Percentiles rank a stretch among this genome's conserved stretches.
Conservation (phyloP, 2,113 vertebrate species). For the Bombycilla garrulus region DNA sequence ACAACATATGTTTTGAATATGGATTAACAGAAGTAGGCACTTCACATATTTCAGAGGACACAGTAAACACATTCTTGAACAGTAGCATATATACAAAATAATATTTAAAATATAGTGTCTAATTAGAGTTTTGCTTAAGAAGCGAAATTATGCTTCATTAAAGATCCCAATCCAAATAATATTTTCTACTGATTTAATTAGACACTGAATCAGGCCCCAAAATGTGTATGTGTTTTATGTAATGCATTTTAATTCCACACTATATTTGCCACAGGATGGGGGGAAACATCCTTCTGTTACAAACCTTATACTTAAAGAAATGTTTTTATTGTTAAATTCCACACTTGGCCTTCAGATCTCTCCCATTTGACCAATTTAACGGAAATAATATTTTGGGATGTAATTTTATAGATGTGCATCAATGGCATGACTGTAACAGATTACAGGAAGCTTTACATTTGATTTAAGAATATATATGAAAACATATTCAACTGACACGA, state of each 20-base stretch:
- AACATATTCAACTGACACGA: not conserved
- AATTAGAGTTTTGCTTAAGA: slow-evolving; percentile 5
- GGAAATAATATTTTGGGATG: not conserved
- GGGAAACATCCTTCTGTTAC: fast-evolving
- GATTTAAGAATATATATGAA: not conserved
- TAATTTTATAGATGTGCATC: not conserved
- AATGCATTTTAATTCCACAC: not conserved
- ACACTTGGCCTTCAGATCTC: not conserved
- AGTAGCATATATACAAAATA: not conserved
- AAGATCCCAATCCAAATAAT: not conserved
- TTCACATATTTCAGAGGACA: not conserved
- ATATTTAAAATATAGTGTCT: not conserved
- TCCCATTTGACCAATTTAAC: not conserved
- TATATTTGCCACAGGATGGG: not conserved
- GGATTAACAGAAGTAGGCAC: not conserved
- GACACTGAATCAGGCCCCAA: not conserved
- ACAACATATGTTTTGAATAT: not conserved
- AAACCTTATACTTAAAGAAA: not conserved
- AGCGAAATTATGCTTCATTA: not conserved
- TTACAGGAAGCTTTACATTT: not conserved
- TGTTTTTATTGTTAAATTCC: not conserved
- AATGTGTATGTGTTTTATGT: not conserved
- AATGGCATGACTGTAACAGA: not conserved
- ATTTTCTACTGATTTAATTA: not conserved
- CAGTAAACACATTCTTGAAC: not conserved